Base-by-base conservation (phyloP, 2,888 invertebrate species). In the Cantharis rustica region DNA sequence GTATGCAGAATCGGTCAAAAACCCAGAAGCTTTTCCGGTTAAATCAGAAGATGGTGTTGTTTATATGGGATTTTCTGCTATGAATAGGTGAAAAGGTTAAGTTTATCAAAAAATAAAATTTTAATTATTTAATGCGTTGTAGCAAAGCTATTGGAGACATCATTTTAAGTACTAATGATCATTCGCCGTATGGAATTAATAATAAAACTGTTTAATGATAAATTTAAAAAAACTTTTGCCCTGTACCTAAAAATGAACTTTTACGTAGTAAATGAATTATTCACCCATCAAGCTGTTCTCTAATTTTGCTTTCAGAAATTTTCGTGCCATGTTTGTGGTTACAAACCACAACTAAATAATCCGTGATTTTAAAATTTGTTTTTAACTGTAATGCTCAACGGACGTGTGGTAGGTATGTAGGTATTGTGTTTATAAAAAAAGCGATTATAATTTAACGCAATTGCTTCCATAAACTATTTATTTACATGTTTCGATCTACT, bases 21-120 rank as follows among this genome's bases (percentile, higher is more conserved):
- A 93, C 82, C 92, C 93, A 2, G 84, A 84, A 61, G 93, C 93
- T 0, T 95, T 95, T 85, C 93, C 92, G n/a, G 13, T 3, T 47
- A n/a, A 47, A 47, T n/a, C 47, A 47, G n/a, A 5, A 7, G 1
- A 47, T 47, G 47, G 47, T n/a, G 2, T 47, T 13, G 92, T 92
- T 0, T 91, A 91, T 80, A 94, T 95, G 95, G 95, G 95, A 0
- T 90, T 92, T 79, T 90, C 89, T 1, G 93, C 92, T 2, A 89
- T 90, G 83, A 85, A 87, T 16, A 88, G 86, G 89, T 23, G 23
- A 86, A 84, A 79, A 83, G 9, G 1, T n/a, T 47, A 2, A 47
- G 1, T 31, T 31, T n/a, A 23, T 47, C 2, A n/a, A n/a, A 27
- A 27, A n/a, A 47, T 47, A n/a, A 47, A 9, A 47, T 4, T n/a